These are phyloP conservation scores for Platerodrilus igneus DNA, from an alignment of 2,888 invertebrate species.

Conservation along the genomic window DNA sequence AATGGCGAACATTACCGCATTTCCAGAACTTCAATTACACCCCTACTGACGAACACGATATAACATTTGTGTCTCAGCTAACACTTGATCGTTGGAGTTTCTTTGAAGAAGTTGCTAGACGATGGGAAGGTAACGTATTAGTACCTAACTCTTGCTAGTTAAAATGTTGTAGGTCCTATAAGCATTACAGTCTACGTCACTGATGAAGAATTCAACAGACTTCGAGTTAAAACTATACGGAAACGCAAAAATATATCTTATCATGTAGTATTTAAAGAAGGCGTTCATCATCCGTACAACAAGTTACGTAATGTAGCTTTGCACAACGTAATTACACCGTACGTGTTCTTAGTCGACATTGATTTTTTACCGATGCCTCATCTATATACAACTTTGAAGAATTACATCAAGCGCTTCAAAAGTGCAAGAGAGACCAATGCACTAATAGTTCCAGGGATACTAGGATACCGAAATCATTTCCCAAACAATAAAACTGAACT, in stretches of 20 bases:
- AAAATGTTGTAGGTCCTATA: constrained; percentile 68
- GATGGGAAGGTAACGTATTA: constrained; percentile 67
- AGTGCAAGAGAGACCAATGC: constrained; percentile 1
- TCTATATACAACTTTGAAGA: constrained; percentile 67
- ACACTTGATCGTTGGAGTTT: constrained; percentile 87
- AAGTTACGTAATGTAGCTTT: constrained; percentile 82
- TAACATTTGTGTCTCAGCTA: constrained; percentile 83
- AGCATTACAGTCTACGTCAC: constrained; percentile 83
- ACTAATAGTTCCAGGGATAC: constrained; percentile 5
- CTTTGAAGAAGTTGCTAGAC: constrained; percentile 73
- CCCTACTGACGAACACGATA: constrained; percentile 61
- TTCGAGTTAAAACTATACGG: constrained; percentile 67
- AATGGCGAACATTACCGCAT: constrained; percentile 77
- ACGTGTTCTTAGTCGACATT: constrained; percentile 81
- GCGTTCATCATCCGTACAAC: constrained; percentile 84
- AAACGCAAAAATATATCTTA: constrained; percentile 78
- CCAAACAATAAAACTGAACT: constrained; percentile 74
- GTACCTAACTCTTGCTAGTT: not conserved
- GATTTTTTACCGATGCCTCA: constrained; percentile 85
- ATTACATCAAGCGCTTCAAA: too few relatives aligned
- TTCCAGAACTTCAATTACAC: constrained; percentile 72
- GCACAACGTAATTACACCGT: constrained; percentile 72
- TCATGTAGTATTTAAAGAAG: constrained; percentile 85
- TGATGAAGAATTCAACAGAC: constrained; percentile 78
- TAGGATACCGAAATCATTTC: constrained; percentile 72